These are phyloP conservation scores for Tenualosa ilisha DNA, from an alignment of 2,797 vertebrate genomes.

Conservation along the genomic window DNA sequence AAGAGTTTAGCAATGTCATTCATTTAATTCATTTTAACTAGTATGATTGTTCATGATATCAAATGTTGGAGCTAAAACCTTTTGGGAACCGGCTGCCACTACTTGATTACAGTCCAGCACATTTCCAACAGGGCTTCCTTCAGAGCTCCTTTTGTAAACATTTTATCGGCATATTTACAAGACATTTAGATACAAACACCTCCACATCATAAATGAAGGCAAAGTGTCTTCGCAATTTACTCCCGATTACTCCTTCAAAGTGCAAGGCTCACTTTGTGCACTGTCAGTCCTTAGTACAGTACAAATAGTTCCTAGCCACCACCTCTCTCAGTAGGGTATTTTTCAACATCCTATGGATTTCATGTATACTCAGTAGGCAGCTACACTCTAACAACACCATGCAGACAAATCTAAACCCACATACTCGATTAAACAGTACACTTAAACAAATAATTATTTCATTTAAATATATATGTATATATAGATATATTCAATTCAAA, in stretches of 20 bases:
- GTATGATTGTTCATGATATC: neutral
- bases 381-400: conserved; percentile 24
- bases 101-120: neutral
- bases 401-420: conserved; percentile 17
- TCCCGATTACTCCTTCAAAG: neutral
- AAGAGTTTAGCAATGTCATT: neutral
- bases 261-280: conserved; percentile 14
- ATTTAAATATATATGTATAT: conserved; percentile 17
- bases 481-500: conserved; percentile 16
- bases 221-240: neutral
- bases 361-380: neutral
- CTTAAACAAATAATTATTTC: conserved; percentile 3
- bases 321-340: neutral
- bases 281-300: no score
- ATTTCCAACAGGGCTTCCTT: neutral
- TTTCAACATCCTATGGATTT: neutral
- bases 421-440: conserved; percentile 9
- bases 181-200: conserved; percentile 18
- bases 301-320: neutral
- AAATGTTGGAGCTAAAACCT: neutral
- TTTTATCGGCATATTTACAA: conserved; percentile 14
- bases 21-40: neutral
- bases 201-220: neutral
- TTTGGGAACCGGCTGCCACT: neutral
- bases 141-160: conserved; percentile 9